Conservation (phyloP, 2,113 vertebrate species). For the Chrysemys picta region DNA sequence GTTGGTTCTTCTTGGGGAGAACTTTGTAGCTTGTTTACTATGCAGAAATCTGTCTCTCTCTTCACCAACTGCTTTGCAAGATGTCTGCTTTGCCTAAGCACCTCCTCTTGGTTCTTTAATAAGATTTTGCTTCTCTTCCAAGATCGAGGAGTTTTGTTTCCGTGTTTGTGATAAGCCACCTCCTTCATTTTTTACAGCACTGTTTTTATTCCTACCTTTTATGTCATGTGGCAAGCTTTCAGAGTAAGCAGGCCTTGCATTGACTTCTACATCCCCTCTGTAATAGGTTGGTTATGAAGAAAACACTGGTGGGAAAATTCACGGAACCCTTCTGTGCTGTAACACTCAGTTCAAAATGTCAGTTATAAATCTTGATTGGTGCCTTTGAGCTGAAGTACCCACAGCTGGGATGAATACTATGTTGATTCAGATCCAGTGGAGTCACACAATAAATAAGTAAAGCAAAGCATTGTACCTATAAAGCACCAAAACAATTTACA, state of each 20-base stretch:
- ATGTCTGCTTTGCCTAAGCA: slow-evolving; percentile 58
- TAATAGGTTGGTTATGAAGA: not conserved
- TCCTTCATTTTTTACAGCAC: not conserved
- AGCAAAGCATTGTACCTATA: not conserved
- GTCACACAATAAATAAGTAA: not conserved
- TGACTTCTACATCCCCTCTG: not conserved
- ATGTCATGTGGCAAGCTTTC: not conserved
- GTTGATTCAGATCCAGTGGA: not conserved
- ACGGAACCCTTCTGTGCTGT: not conserved
- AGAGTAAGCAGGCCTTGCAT: not conserved
- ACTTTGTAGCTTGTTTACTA: slow-evolving; percentile 63
- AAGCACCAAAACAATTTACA: not conserved
- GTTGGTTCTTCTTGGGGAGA: slow-evolving; percentile 54
- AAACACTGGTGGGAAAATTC: not conserved
- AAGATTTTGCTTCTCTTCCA: slow-evolving; percentile 35
- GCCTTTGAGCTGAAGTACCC: not conserved
- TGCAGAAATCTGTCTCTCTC: slow-evolving; percentile 63
- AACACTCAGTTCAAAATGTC: not conserved
- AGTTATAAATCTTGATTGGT: not conserved
- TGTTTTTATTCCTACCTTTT: not conserved
- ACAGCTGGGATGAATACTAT: fast-evolving
- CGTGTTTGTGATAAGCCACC: slow-evolving; percentile 8
- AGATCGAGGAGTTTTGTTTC: slow-evolving; percentile 20
- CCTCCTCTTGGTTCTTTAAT: slow-evolving; percentile 37
- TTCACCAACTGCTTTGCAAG: slow-evolving; percentile 70